phyloP scores from a whole-genome alignment of 2,888 invertebrate species.

The Pterostichus niger region DNA sequence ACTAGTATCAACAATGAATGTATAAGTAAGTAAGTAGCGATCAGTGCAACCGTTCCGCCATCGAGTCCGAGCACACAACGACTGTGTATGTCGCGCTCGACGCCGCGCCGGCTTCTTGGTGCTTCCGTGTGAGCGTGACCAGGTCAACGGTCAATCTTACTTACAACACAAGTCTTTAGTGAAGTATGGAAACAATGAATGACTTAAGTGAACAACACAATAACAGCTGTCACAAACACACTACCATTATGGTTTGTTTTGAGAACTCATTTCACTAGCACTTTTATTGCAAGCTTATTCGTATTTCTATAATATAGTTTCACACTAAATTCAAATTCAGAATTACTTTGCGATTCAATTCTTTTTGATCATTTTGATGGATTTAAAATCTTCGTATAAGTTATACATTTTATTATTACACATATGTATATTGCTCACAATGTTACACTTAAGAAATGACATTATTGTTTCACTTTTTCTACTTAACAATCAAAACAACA shows the following conservation, averaged over 20 bases:
- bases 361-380: no score
- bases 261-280: no score
- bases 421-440: no score
- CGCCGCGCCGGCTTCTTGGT: not conserved
- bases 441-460: no score
- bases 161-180: no score
- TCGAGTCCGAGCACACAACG: not conserved
- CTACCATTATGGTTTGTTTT: not conserved
- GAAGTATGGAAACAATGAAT: slow-evolving; percentile 20
- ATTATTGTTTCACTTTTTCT: no score
- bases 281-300: not conserved
- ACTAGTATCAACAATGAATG: not conserved
- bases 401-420: no score
- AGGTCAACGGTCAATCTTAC: slow-evolving; percentile 19
- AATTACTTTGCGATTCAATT: no score
- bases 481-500: no score
- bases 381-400: no score
- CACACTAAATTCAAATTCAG: no score
- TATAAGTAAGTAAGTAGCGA: not conserved
- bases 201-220: slow-evolving; percentile 3
- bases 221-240: not conserved
- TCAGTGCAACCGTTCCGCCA: not conserved
- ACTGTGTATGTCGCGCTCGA: slow-evolving; percentile 4
- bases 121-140: slow-evolving; percentile 9
- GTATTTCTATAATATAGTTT: not conserved